Base-by-base conservation (phyloP, 1,140 invertebrate species). In the Aplysia californica region DNA sequence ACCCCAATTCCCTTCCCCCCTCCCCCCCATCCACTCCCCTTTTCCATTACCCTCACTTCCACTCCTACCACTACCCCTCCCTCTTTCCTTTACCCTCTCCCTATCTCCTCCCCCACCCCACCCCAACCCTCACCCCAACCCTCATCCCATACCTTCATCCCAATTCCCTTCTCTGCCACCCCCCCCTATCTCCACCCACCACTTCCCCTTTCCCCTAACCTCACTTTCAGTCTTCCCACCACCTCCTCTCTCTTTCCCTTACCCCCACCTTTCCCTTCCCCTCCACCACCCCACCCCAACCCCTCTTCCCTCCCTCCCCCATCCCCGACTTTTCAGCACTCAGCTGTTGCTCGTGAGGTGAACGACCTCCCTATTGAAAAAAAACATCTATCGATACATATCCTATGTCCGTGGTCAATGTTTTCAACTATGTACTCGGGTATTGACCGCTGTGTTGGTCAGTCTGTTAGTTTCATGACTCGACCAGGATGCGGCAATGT, bases 211-310 rank as follows among this genome's bases (percentile, higher is more conserved):
- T 61, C 59, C 29, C 26, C 26, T 26, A 20, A 15, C 29, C 26
- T 50, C 36, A 15, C 69, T 72, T n/a, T 55, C 33, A n/a, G 3
- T 38, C 58, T 33, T 56, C 33, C 31, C 58, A 29, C 23, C 26
- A 3, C 69, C 58, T 20, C 3, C 64, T 66, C 64, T 67, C 10
- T 67, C 65, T 67, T n/a, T 67, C 33, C 41, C 65, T 38, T n/a
- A 38, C 33, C 41, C 65, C 61, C 38, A 6, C 58, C 65, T 36
- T 44, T 29, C n/a, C 35, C 58, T 61, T 39, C 38, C n/a, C 39
- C 65, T 10, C n/a, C 56, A 20, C 71, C 44, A n/a, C 0, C 41
- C 20, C n/a, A 26, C 3, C 39, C 36, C n/a, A n/a, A n/a, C n/a
- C n/a, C n/a, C n/a, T n/a, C n/a, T n/a, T n/a, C n/a, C n/a, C n/a